Evolutionary conservation across 2,888 invertebrate genomes (phyloP), one percentile per base, ranked within the genome.

Genomic region (Hyles lineata): DNA sequence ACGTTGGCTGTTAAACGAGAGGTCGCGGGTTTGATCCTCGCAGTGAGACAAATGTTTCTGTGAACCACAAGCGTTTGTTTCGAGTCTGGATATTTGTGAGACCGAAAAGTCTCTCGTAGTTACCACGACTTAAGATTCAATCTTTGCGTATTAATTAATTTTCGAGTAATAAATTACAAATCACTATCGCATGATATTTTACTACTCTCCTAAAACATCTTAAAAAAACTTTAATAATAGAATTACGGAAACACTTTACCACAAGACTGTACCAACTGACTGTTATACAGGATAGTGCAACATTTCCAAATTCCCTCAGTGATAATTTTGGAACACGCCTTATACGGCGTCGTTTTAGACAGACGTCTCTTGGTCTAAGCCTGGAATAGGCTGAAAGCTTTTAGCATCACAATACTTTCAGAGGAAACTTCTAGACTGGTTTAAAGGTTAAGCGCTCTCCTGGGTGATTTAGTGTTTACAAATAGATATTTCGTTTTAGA

Each of bases 301-400:
- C 23, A 43, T 67, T 50, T 67, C 50, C 67, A 7, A 67, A 67
- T 50, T 67, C 50, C 17, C 43, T 6, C 8, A 17, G 50, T 23
- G 43, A 67, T 50, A 43, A 50, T 67, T 50, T 50, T 50, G 23
- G 63, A 67, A 15, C 67, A 67, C 43, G 23, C 67, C 43, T 67
- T 67, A 67, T 67, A 50, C 43, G 23, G 67, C 23, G 21, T 17
- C 50, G 23, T 67, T 62, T 62, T 50, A 23, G 23, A 1, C 67
- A 23, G 50, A 67, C 43, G 15, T 23, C n/a, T 67, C 67, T 50
- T 50, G 21, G 43, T 67, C 63, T 63, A 43, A 35, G 17, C 43
- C 67, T 50, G 17, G 67, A 23, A 32, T 62, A 62, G 62, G 9
- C 62, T 19, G 67, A 67, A 55, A 23, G 67, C 67, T 67, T 67